A percentile compares a stretch with the other conserved stretches of the same genome.
phyloP scores from a whole-genome alignment of 2,888 invertebrate species.

The Drosophila anomelani region DNA sequence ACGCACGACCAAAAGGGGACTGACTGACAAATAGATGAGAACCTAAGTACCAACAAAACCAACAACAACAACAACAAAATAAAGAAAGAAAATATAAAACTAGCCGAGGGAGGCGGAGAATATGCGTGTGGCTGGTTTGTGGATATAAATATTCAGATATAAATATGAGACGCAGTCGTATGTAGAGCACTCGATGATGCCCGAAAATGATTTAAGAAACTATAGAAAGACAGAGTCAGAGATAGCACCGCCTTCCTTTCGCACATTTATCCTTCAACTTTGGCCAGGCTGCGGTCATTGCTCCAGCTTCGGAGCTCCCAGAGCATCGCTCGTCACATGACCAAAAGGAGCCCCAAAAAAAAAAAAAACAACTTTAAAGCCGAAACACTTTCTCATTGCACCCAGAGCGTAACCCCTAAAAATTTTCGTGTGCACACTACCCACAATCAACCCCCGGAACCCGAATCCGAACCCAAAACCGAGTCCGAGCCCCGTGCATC shows the following conservation, averaged over 20 bases:
- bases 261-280: slow-evolving; percentile 76
- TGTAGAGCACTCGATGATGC: slow-evolving; percentile 22
- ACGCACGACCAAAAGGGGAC: slow-evolving; percentile 36
- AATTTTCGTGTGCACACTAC: slow-evolving; percentile 25
- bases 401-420: slow-evolving; percentile 75
- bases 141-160: slow-evolving; percentile 66
- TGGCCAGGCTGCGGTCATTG: slow-evolving; percentile 80
- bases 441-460: slow-evolving; percentile 27
- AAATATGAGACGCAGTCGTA: slow-evolving; percentile 40
- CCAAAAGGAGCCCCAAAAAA: slow-evolving; percentile 28
- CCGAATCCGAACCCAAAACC: neutral
- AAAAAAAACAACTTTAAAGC: slow-evolving; percentile 60
- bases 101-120: slow-evolving; percentile 22
- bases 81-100: slow-evolving; percentile 23
- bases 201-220: slow-evolving; percentile 20
- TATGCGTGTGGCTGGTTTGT: slow-evolving; percentile 15
- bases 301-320: slow-evolving; percentile 59
- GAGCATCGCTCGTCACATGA: slow-evolving; percentile 49
- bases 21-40: slow-evolving; percentile 31
- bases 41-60: slow-evolving; percentile 31
- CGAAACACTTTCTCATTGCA: slow-evolving; percentile 50
- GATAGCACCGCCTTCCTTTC: neutral
- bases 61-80: slow-evolving; percentile 3
- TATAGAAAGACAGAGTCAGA: neutral
- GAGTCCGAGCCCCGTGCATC: slow-evolving; percentile 27